Conservation (phyloP, 1,140 invertebrate species). For the Micrasema longulum region DNA sequence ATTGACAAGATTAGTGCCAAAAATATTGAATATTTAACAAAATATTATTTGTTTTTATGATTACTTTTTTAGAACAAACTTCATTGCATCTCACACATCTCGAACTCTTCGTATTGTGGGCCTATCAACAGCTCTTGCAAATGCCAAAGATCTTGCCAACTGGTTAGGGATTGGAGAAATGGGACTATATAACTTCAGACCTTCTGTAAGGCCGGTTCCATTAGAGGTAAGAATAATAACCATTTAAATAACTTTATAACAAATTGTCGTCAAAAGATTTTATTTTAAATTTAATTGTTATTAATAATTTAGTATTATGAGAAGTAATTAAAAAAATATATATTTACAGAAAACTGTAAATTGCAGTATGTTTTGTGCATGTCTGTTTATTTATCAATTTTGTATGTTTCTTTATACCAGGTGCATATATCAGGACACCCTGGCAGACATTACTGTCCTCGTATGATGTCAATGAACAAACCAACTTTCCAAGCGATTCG, state of each 20-base stretch:
- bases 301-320: no score
- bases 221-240: slow-evolving; percentile 89
- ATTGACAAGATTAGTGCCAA: no score
- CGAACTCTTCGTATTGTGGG: slow-evolving; percentile 89
- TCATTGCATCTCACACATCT: slow-evolving; percentile 89
- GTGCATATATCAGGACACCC: slow-evolving; percentile 85
- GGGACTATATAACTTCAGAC: slow-evolving; percentile 98
- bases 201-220: slow-evolving; percentile 96
- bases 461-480: slow-evolving; percentile 99
- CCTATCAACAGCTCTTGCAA: slow-evolving; percentile 96
- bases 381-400: no score
- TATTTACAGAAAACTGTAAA: no score
- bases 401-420: slow-evolving; percentile 50
- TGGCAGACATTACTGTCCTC: slow-evolving; percentile 98
- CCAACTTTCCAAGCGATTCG: slow-evolving; percentile 97
- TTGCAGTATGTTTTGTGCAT: no score
- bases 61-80: slow-evolving; percentile 77
- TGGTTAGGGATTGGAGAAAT: slow-evolving; percentile 93
- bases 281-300: no score
- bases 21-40: no score
- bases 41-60: neutral
- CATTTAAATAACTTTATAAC: no score
- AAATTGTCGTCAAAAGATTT: no score
- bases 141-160: slow-evolving; percentile 95
- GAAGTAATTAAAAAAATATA: no score